Evolutionary conservation across 2,888 invertebrate genomes (phyloP).

Genomic region (Papilio demoleus): DNA sequence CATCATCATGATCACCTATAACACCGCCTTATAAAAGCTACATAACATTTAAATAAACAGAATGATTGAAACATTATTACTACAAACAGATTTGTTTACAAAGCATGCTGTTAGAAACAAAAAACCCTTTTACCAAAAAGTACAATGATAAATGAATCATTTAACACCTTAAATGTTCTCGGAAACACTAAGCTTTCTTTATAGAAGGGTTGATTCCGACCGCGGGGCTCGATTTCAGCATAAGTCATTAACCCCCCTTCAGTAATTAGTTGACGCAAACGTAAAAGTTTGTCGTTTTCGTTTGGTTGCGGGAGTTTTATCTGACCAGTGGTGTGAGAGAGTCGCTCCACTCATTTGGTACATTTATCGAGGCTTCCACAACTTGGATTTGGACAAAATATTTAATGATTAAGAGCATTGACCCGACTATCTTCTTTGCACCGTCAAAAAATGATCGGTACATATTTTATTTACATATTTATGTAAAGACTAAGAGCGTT

Average conservation of each 20-base stretch:
- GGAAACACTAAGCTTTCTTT: constrained; percentile 24
- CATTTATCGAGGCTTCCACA: constrained; percentile 21
- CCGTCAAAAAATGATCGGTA: no score
- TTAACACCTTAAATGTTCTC: constrained; percentile 30
- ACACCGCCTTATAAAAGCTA: no score
- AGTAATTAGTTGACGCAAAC: constrained; percentile 48
- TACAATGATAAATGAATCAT: constrained; percentile 25
- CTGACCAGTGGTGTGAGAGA: constrained; percentile 47
- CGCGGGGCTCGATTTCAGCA: constrained; percentile 34
- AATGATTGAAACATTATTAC: no score
- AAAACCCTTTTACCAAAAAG: constrained; percentile 18
- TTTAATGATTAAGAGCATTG: no score
- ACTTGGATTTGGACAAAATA: neutral
- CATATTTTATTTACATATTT: no score
- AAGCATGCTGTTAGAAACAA: neutral
- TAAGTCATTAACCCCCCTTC: constrained; percentile 36
- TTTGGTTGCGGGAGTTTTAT: constrained; percentile 47
- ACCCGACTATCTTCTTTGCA: no score
- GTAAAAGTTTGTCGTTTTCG: constrained; percentile 49
- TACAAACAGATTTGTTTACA: constrained; percentile 9
- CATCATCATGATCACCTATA: no score
- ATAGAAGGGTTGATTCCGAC: constrained; percentile 40
- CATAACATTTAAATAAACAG: no score
- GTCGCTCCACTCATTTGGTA: constrained; percentile 42
- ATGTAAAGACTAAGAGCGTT: no score